A percentile compares a stretch with the other conserved stretches of the same genome.
Conservation (phyloP, 2,113 vertebrate genomes). For the Engraulis encrasicolus region DNA sequence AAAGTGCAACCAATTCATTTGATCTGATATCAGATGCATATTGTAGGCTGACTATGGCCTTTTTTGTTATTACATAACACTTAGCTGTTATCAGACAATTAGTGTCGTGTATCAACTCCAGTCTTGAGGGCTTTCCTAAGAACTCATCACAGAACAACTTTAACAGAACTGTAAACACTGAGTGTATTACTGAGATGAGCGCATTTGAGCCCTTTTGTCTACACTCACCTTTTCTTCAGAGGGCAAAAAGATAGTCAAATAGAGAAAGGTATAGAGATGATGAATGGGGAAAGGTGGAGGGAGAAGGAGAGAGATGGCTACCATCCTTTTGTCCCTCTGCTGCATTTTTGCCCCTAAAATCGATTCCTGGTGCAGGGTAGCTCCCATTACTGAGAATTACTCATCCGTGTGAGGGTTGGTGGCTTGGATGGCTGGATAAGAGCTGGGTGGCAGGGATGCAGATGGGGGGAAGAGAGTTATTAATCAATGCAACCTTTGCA, state of each 20-base stretch:
- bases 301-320: background rate
- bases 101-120: background rate
- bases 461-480: slow-evolving; percentile 52
- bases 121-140: background rate
- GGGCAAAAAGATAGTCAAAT: background rate
- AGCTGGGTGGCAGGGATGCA: background rate
- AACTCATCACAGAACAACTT: no score
- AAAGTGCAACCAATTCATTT: no score
- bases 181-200: background rate
- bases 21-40: background rate
- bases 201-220: background rate
- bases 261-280: no score
- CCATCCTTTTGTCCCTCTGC: slow-evolving; percentile 35
- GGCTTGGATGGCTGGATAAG: background rate
- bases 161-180: background rate
- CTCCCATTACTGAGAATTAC: slow-evolving; percentile 68
- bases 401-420: slow-evolving; percentile 53
- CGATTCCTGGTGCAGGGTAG: slow-evolving; percentile 61
- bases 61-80: no score
- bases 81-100: background rate
- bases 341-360: slow-evolving; percentile 46
- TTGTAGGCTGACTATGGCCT: background rate
- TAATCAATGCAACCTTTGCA: slow-evolving; percentile 72
- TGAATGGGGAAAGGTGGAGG: background rate
- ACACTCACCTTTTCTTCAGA: background rate